A percentile compares a stretch with the other conserved stretches of the same genome.
phyloP scores from a whole-genome alignment of 2,888 invertebrate species.

The Tiliacea citrago region DNA sequence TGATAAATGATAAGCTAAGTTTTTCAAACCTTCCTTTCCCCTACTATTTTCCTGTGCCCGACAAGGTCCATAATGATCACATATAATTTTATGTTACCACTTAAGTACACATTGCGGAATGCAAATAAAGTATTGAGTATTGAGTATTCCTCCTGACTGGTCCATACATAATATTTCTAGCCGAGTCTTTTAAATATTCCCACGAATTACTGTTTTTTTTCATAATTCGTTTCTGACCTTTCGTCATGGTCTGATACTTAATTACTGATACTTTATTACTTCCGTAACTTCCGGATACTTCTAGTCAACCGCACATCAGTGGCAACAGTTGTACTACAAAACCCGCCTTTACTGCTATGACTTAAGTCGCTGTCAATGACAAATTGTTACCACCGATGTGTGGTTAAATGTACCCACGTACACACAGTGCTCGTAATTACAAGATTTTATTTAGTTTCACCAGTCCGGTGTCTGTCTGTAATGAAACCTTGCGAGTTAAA shows the following conservation, averaged over 20 bases:
- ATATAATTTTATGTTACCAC: no score
- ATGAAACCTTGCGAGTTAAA: no score
- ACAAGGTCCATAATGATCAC: no score
- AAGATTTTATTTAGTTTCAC: no score
- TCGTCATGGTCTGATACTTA: background rate
- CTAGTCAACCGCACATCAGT: background rate
- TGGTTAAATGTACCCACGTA: background rate
- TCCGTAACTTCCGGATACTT: slow-evolving; percentile 29
- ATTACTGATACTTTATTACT: background rate
- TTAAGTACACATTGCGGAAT: no score
- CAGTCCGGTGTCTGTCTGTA: no score
- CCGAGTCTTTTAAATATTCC: slow-evolving; percentile 10
- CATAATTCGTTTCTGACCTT: slow-evolving; percentile 35
- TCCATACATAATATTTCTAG: background rate
- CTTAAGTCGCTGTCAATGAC: background rate
- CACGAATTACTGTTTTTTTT: background rate
- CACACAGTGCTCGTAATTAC: background rate
- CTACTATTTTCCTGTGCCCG: no score
- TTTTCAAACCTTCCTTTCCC: no score
- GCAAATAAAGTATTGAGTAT: no score
- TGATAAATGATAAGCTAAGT: no score
- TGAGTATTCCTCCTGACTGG: background rate
- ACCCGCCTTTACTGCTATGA: background rate
- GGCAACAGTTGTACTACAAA: background rate
- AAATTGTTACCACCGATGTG: background rate